Percentiles rank a stretch among this genome's conserved stretches.
Conservation (phyloP, 2,113 vertebrate species). For the Eolophus roseicapilla region DNA sequence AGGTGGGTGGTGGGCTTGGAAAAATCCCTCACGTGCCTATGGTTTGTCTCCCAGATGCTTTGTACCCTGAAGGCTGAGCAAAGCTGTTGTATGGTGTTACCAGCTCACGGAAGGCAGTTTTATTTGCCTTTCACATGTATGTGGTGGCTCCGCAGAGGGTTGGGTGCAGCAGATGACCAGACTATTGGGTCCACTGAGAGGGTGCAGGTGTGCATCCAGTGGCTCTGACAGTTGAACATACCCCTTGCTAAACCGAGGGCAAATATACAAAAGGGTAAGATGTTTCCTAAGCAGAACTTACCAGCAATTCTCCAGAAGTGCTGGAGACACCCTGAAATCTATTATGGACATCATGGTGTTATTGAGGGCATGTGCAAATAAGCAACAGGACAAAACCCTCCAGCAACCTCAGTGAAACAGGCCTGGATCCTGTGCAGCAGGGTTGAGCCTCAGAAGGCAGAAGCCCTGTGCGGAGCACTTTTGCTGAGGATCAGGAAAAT, state of each 20-base stretch:
- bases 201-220: not conserved
- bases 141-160: not conserved
- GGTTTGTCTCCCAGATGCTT: not conserved
- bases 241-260: not conserved
- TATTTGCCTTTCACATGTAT: fast-evolving
- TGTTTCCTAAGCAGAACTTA: not conserved
- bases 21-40: not conserved
- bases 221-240: too few species aligned
- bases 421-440: not conserved
- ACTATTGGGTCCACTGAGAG: not conserved
- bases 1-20: not conserved
- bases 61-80: not conserved
- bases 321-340: not conserved
- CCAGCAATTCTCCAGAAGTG: not conserved
- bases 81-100: too few species aligned
- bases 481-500: not conserved
- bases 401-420: not conserved
- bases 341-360: not conserved
- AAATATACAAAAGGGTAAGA: too few species aligned
- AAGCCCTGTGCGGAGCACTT: not conserved
- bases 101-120: not conserved
- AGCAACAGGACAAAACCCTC: not conserved
- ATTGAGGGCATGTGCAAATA: not conserved
- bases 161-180: not conserved
- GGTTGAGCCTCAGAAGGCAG: not conserved